phyloP scores from a whole-genome alignment of 2,888 invertebrate genomes.

The Mantis religiosa region DNA sequence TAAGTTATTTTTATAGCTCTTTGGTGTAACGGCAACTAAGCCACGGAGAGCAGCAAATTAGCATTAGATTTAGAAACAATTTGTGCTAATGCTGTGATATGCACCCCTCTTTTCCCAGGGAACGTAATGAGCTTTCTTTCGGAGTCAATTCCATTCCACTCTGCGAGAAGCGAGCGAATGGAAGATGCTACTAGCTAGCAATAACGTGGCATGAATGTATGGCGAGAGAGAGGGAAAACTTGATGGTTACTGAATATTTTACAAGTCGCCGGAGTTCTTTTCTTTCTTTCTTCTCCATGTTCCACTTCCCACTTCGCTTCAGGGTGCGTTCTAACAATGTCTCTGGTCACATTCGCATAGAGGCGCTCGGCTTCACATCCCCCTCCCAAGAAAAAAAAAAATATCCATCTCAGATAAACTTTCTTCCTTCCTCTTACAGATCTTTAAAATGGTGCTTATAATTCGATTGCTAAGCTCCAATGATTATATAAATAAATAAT shows the following conservation, averaged over 20 bases:
- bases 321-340: not conserved
- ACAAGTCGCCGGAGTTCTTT: not conserved
- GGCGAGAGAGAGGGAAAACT: not conserved
- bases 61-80: not conserved
- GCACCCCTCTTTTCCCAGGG: not conserved
- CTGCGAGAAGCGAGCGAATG: not conserved
- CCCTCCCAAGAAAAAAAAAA: too few relatives aligned
- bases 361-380: not conserved
- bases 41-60: not conserved
- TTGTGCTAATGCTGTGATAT: not conserved
- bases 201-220: not conserved
- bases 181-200: not conserved
- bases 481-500: too few relatives aligned
- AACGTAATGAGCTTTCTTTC: not conserved
- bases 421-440: too few relatives aligned
- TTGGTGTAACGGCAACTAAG: too few relatives aligned
- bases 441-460: too few relatives aligned
- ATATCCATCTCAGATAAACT: not conserved
- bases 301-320: not conserved
- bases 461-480: too few relatives aligned
- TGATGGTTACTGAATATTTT: not conserved
- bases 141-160: not conserved
- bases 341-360: not conserved
- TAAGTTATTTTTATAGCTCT: too few relatives aligned
- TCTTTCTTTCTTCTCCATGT: not conserved